Base-by-base conservation (phyloP, 2,888 invertebrate genomes). In the Erynnis tages region DNA sequence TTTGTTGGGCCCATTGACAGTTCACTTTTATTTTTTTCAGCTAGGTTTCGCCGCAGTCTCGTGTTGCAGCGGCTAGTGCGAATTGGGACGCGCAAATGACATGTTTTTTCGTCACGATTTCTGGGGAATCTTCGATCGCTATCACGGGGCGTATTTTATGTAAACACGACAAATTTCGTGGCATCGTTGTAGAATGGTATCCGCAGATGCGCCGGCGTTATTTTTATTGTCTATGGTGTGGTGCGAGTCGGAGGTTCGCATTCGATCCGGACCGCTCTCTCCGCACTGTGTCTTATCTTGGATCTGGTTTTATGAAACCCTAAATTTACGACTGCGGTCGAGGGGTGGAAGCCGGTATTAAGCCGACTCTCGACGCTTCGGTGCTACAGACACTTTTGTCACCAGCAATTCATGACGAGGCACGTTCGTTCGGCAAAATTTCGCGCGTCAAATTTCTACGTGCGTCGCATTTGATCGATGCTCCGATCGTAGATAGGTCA, bases 241-340 rank as follows among this genome's bases (percentile, higher is more conserved):
- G 66, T 73, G 71, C 68, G 69, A 67, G 76, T 67, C 74, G 69
- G 75, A 81, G 81, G 76, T 73, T 82, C 82, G 82, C 86, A 86
- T 88, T 88, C 85, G 88, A 88, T 86, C 85, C 84, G 86, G 85
- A 85, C 77, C 74, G 69, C 79, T 82, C 79, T 78, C 82, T 84
- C 82, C 79, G 78, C 86, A 84, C 87, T 86, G 86, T 86, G 87
- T 87, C 86, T 89, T 89, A 89, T 89, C 89, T 89, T 78, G 70
- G 75, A 89, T 89, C 89, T 87, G 88, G 88, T 89, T 88, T 89
- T 89, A 89, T 89, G 88, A 89, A 89, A 88, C 89, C 89, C 89
- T 88, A 88, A 89, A 89, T 89, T 89, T 89, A 89, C 88, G 89
- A 88, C 83, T 88, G 85, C 71, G 83, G 84, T 73, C 68, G 82